A percentile compares a stretch with the other conserved stretches of the same genome.
Evolutionary conservation across 2,797 vertebrate genomes (phyloP).

Genomic region (Enteromius unitaeniatus): DNA sequence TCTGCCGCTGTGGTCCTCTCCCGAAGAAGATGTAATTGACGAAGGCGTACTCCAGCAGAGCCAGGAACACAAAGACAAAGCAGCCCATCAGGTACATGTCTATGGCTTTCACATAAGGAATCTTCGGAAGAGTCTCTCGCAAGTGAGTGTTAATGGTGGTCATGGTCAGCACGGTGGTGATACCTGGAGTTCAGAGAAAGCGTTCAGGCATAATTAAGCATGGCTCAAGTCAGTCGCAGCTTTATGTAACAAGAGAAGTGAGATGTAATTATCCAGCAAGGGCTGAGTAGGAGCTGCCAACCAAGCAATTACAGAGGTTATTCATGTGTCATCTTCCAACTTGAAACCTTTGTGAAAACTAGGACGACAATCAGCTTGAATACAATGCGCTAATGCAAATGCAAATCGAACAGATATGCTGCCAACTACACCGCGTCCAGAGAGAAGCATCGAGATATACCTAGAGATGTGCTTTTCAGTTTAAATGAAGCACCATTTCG

Average conservation of each 20-base stretch:
- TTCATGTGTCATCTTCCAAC: constrained; percentile 39
- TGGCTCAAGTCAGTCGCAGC: constrained; percentile 30
- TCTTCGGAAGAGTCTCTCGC: constrained; percentile 97
- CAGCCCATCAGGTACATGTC: constrained; percentile 99
- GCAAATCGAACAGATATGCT: neutral
- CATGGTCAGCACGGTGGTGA: constrained; percentile 99
- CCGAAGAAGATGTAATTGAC: constrained; percentile 99
- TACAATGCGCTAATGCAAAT: constrained; percentile 5
- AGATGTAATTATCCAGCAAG: constrained; percentile 40
- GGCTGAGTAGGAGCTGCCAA: constrained; percentile 32
- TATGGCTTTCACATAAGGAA: constrained; percentile 98
- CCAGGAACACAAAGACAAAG: constrained; percentile 98
- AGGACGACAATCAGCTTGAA: constrained; percentile 32
- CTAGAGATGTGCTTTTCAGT: neutral
- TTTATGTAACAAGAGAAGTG: constrained; percentile 18
- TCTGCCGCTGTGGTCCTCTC: constrained; percentile 95
- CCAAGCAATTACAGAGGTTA: constrained; percentile 43
- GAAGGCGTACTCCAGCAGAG: constrained; percentile 94
- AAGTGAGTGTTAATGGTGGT: constrained; percentile 99
- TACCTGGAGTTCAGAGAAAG: constrained; percentile 78
- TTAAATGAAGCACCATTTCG: neutral
- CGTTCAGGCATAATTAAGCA: constrained; percentile 31
- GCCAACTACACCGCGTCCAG: neutral
- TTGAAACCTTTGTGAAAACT: constrained; percentile 34
- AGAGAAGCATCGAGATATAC: neutral